Percentiles rank a stretch among this genome's conserved stretches.
phyloP scores from a whole-genome alignment of 2,888 invertebrate species.

The Apamea anceps region DNA sequence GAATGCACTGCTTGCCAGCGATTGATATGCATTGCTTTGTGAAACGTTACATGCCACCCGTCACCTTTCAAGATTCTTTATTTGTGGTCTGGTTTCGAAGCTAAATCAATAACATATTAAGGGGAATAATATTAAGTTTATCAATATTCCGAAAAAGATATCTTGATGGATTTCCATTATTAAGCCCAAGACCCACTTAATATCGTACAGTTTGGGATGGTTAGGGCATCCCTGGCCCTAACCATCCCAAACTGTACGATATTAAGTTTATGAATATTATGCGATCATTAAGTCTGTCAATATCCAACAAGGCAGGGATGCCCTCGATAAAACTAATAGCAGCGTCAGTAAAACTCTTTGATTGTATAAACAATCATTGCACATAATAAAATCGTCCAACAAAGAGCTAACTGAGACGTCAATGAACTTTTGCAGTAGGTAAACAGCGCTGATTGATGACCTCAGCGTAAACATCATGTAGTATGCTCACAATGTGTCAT shows the following conservation, averaged over 20 bases:
- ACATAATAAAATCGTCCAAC: slow-evolving; percentile 43
- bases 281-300: background rate
- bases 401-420: slow-evolving; percentile 63
- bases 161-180: background rate
- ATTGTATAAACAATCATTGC: slow-evolving; percentile 22
- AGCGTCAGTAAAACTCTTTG: slow-evolving; percentile 11
- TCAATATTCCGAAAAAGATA: background rate
- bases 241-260: background rate
- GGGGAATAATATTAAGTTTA: background rate
- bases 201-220: too few species aligned
- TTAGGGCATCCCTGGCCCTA: too few species aligned
- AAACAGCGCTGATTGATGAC: slow-evolving; percentile 71
- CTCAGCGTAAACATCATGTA: slow-evolving; percentile 58
- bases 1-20: background rate
- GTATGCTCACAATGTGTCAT: slow-evolving; percentile 61
- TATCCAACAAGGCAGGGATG: background rate
- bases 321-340: slow-evolving; percentile 16
- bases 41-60: background rate
- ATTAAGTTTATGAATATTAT: slow-evolving; percentile 10
- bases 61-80: too few species aligned
- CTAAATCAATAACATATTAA: slow-evolving; percentile 10
- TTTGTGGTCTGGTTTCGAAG: background rate
- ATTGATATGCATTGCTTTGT: slow-evolving; percentile 9
- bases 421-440: slow-evolving; percentile 69
- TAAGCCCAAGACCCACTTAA: background rate